phyloP scores from a whole-genome alignment of 2,113 vertebrate genomes.

The western clawed frog (Xenopus tropicalis) region DNA sequence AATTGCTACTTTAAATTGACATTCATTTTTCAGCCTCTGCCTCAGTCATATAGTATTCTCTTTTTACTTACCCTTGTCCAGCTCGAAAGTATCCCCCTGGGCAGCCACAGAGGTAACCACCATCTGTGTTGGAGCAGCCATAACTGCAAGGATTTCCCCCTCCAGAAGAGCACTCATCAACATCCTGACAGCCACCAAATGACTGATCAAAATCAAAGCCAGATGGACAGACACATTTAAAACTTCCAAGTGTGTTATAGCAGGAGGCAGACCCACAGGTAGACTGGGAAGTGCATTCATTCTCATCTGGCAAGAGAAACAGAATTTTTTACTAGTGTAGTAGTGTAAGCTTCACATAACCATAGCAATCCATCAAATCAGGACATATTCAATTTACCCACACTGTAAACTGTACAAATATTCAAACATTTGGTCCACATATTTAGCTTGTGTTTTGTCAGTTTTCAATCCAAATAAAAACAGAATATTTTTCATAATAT shows the following conservation, averaged over 20 bases:
- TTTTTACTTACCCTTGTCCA: constrained; percentile 82
- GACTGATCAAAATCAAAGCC: constrained; percentile 84
- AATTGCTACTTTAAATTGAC: too few relatives aligned
- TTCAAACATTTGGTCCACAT: too few relatives aligned
- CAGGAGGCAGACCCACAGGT: constrained; percentile 86
- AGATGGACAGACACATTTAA: constrained; percentile 87
- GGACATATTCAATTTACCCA: background rate
- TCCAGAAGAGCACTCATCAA: constrained; percentile 76
- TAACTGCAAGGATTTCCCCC: constrained; percentile 79
- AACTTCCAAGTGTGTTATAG: constrained; percentile 92
- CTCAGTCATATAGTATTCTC: too few relatives aligned
- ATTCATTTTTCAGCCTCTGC: too few relatives aligned
- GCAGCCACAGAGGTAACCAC: constrained; percentile 88
- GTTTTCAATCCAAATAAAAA: too few relatives aligned
- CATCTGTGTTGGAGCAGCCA: constrained; percentile 88
- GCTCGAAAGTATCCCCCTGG: constrained; percentile 85
- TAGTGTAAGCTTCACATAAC: background rate
- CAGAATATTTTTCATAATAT: too few relatives aligned
- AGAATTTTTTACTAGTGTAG: background rate
- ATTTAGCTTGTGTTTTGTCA: too few relatives aligned
- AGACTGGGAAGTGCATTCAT: constrained; percentile 75
- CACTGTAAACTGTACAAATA: background rate
- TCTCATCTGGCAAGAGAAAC: constrained; percentile 71
- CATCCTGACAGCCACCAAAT: constrained; percentile 79
- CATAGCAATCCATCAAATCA: fast-evolving